phyloP scores from a whole-genome alignment of 2,888 invertebrate species.

The Acronicta psi region DNA sequence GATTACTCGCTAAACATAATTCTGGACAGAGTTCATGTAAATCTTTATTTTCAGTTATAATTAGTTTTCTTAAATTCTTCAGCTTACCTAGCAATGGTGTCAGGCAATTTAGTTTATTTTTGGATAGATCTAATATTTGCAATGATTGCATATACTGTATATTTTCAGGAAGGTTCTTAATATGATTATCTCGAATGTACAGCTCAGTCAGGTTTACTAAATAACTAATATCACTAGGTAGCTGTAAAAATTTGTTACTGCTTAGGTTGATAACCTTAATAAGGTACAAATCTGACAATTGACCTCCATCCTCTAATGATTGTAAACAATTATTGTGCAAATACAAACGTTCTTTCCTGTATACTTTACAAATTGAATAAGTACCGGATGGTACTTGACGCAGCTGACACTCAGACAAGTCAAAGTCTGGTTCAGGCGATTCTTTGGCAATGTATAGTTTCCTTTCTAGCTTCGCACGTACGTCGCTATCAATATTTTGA shows the following conservation, averaged over 20 bases:
- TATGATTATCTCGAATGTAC: slow-evolving; percentile 92
- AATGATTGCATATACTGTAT: slow-evolving; percentile 91
- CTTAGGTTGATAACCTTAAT: slow-evolving; percentile 91
- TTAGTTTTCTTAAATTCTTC: slow-evolving; percentile 89
- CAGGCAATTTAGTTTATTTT: slow-evolving; percentile 91
- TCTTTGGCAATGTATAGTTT: slow-evolving; percentile 89
- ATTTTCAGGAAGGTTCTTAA: slow-evolving; percentile 91
- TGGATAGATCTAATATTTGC: slow-evolving; percentile 91
- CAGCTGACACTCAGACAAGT: slow-evolving; percentile 93
- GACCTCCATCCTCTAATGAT: slow-evolving; percentile 92
- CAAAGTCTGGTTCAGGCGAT: slow-evolving; percentile 94
- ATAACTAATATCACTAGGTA: slow-evolving; percentile 91
- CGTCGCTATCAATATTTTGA: slow-evolving; percentile 68
- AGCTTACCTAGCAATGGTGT: slow-evolving; percentile 91
- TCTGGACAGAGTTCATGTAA: slow-evolving; percentile 90
- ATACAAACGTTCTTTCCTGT: slow-evolving; percentile 92
- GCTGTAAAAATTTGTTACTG: slow-evolving; percentile 90
- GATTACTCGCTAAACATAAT: slow-evolving; percentile 90
- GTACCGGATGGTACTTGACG: slow-evolving; percentile 93
- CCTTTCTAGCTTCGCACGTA: slow-evolving; percentile 76
- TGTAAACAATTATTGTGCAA: slow-evolving; percentile 92
- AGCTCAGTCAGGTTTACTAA: slow-evolving; percentile 92
- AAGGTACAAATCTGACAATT: slow-evolving; percentile 91
- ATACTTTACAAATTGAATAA: slow-evolving; percentile 94
- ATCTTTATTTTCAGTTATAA: slow-evolving; percentile 89